Base-by-base conservation (phyloP, 2,888 invertebrate genomes). In the Nasonia oneida region DNA sequence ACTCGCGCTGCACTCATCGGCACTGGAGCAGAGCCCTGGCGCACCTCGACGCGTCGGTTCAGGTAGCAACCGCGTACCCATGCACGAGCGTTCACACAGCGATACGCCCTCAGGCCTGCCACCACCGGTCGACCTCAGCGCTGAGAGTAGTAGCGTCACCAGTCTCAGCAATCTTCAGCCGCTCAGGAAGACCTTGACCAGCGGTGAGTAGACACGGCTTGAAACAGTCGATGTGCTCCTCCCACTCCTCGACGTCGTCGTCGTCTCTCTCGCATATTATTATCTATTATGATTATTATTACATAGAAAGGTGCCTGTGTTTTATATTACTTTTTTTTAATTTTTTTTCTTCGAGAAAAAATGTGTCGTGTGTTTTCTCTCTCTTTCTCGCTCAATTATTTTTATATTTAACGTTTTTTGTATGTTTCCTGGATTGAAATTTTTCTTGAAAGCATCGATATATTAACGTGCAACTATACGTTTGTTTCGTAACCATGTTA, bases 91-190 rank as follows among this genome's bases (percentile, higher is more conserved):
- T 87, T 98, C 98, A 50, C 98, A 98, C 94, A 98, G 98, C 42
- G 98, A 98, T 93, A 97, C 97, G 76, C 97, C 97, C 33, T 97
- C 97, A 78, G 96, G 97, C 80, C 94, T 97, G 90, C 97, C 97
- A 78, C 96, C 97, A 15, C 93, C 93, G 12, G 98, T 98, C 81
- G 98, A 98, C 93, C 95, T 99, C 85, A 98, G 98, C 83, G 97
- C 98, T 53, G 98, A 99, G 94, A 98, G 98, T 94, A 98, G 98
- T 93, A 98, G 98, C 93, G 98, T 98, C 88, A 98, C 98, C 82
- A 98, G 98, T 87, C 95, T 98, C 90, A 97, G 97, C 92, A 98
- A 98, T 94, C 95, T 98, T 94, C 93, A 93, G 77, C 97, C 98
- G 87, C 94, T 98, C 90, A 95, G 98, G 89, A 98, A 98, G 94